Base-by-base conservation (phyloP, 2,797 vertebrate species). In the Champsocephalus gunnari region DNA sequence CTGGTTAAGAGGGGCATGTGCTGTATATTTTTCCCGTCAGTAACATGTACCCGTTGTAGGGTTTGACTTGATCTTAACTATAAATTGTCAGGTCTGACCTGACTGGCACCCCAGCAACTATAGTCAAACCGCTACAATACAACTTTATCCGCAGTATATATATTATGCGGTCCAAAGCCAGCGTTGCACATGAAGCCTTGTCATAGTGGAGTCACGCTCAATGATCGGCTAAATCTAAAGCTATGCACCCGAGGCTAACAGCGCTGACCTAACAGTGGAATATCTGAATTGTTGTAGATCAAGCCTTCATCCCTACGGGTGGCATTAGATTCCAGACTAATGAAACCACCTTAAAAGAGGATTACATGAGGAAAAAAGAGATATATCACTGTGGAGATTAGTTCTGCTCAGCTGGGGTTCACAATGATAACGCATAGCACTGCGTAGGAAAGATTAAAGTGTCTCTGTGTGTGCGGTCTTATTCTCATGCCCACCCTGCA, bases 261-360 rank as follows among this genome's bases (percentile, higher is more conserved):
- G 4, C 1, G 34, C 34, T 8, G 8, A 38, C 34, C 34, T 38
- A 38, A 38, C 34, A 9, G 34, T 7, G 34, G 43, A 56, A 60
- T 17, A 2, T 43, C 3, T 19, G 19, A 34, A n/a, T 54, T 21
- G 8, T 41, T 38, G 34, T 38, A 38, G 32, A 54, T 51, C 45
- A 24, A 19, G 5, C 44, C 11, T 48, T 47, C 44, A 48, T 69
- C 47, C 49, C 16, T 38, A 5, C 41, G 12, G 32, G 17, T 47
- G 64, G 12, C n/a, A 4, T 45, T 38, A 44, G 49, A 68, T 55
- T 43, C 56, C 0, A 48, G 57, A 17, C 13, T 4, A 43, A 38
- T 71, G 49, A 71, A 58, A 75, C 32, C 12, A 24, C 28, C 24
- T 71, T 57, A 53, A 38, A 38, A 62, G 55, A 56, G 47, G 79